Base-by-base conservation (phyloP, 2,888 invertebrate species). In the Drosophila falleni region DNA sequence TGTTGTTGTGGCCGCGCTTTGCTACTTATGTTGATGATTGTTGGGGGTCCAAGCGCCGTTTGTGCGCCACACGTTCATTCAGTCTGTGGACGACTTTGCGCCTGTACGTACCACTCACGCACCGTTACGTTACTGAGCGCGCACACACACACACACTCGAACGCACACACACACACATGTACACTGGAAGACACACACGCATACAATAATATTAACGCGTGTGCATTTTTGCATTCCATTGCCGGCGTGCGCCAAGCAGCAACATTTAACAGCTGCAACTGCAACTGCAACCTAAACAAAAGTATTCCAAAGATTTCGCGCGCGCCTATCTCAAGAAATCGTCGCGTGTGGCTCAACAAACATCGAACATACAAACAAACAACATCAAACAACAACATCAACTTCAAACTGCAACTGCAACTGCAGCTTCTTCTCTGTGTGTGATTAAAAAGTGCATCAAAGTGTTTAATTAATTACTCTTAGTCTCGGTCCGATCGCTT, bases 71-170 rank as follows among this genome's bases (percentile, higher is more conserved):
- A 82, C 89, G 89, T 89, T 86, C 85, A 83, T 91, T 91, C 91
- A 91, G 91, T 91, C 91, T 90, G 86, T 91, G 88, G 88, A 91
- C 91, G 89, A 90, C 90, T 89, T 90, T 91, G 89, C 89, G 91
- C 89, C 89, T 89, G 90, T 90, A 85, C 91, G 91, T 89, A 90
- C 89, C 82, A 87, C 80, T 81, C 83, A 82, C 87, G 86, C 80
- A 80, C 78, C 75, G 76, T 76, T 71, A 71, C 84, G 78, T 78
- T 71, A 51, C 66, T 69, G 53, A 65, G 71, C 70, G 71, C 74
- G 71, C 84, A 76, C 51, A 72, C 70, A 29, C 64, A 53, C 63
- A 70, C 70, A 29, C 29, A 29, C 29, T 29, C 29, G 29, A 29
- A 29, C 74, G 71, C 84, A 76, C 51, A 72, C 62, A 64, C 46